A percentile compares a stretch with the other conserved stretches of the same genome.
phyloP scores from a whole-genome alignment of 2,113 vertebrate species.

The Bufo gargarizans region DNA sequence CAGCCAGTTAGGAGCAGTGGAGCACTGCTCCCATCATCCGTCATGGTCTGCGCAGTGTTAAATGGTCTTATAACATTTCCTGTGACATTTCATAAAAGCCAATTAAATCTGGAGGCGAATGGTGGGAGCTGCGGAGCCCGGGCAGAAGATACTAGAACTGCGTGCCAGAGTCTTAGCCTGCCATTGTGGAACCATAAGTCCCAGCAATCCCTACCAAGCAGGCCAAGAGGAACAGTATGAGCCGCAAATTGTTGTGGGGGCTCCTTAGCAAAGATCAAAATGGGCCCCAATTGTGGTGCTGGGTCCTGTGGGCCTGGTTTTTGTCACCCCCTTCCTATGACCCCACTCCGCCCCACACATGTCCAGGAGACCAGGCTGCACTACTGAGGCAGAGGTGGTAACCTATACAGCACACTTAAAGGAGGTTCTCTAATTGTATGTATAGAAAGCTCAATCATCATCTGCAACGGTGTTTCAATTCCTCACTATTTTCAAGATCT shows the following conservation, averaged over 20 bases:
- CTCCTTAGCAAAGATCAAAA: too few species aligned
- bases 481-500: background rate
- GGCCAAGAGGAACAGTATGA: background rate
- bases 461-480: background rate
- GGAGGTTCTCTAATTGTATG: too few species aligned
- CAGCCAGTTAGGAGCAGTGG: background rate
- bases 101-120: constrained; percentile 12
- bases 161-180: background rate
- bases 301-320: too few species aligned
- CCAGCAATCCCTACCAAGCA: background rate
- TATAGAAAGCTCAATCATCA: too few species aligned
- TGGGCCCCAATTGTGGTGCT: too few species aligned
- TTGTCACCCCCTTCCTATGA: too few species aligned
- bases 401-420: too few species aligned
- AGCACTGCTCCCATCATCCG: background rate
- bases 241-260: background rate
- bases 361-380: too few species aligned
- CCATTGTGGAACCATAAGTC: background rate
- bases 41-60: background rate
- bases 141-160: background rate
- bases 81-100: constrained; percentile 18
- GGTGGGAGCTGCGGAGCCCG: background rate
- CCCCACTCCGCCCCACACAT: too few species aligned
- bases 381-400: too few species aligned
- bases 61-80: constrained; percentile 6